These are phyloP conservation scores for Sapajus apella DNA, from an alignment of 2,113 vertebrate species.

Conservation along the genomic window DNA sequence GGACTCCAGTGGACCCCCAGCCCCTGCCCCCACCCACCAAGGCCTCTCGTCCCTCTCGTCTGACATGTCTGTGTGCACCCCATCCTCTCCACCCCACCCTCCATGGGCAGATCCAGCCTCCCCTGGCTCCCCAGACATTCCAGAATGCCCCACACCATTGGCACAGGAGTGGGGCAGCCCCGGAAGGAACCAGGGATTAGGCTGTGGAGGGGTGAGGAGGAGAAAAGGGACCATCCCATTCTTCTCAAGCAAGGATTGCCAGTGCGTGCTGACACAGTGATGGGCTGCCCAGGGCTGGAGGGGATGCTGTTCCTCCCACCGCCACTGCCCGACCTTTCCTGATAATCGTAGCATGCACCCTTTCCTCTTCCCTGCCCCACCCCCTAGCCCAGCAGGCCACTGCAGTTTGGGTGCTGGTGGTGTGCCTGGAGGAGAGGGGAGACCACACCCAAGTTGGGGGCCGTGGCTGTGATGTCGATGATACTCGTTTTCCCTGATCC, in stretches of 20 bases:
- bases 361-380: not conserved
- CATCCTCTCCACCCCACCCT: not conserved
- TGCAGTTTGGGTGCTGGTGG: slow-evolving; percentile 35
- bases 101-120: slow-evolving; percentile 1
- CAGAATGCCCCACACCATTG: slow-evolving; percentile 60
- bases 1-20: slow-evolving; percentile 56
- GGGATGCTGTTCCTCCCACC: not conserved
- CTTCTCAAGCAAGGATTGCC: not conserved
- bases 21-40: not conserved
- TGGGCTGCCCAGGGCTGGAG: not conserved
- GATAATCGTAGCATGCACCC: slow-evolving; percentile 57
- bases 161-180: slow-evolving; percentile 56
- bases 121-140: slow-evolving; percentile 67
- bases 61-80: not conserved
- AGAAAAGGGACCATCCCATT: not conserved
- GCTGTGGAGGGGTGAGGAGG: slow-evolving; percentile 30
- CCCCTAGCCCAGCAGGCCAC: not conserved
- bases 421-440: not conserved
- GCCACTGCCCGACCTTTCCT: not conserved
- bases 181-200: slow-evolving; percentile 6
- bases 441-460: slow-evolving; percentile 15
- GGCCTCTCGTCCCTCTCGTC: not conserved
- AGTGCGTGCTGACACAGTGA: not conserved
- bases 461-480: slow-evolving; percentile 62
- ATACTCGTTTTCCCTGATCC: slow-evolving; percentile 80